phyloP scores from a whole-genome alignment of 2,797 vertebrate species.

The Chelmon rostratus region DNA sequence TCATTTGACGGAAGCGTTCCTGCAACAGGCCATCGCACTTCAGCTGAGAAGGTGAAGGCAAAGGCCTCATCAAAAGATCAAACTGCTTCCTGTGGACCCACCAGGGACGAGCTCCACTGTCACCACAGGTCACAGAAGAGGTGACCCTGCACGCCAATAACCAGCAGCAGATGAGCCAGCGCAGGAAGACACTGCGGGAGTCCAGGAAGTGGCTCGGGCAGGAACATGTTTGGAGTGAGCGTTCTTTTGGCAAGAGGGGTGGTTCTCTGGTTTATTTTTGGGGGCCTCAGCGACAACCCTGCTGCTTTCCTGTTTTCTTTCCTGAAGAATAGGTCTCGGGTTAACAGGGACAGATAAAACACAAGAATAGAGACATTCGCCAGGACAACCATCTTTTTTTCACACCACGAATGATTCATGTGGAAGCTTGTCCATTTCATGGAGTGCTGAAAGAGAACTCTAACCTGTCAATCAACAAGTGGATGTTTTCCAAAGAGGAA shows the following conservation, averaged over 20 bases:
- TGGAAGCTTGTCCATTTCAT: constrained; percentile 17
- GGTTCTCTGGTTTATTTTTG: constrained; percentile 60
- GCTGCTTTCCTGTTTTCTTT: constrained; percentile 76
- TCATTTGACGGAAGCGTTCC: background rate
- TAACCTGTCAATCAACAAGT: constrained; percentile 8
- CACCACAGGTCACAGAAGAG: constrained; percentile 67
- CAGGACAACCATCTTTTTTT: constrained; percentile 29
- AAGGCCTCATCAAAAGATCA: constrained; percentile 68
- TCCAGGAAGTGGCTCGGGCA: constrained; percentile 62
- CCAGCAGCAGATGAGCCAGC: constrained; percentile 73
- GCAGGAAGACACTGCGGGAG: constrained; percentile 69
- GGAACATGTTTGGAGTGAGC: constrained; percentile 61
- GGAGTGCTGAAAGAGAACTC: constrained; percentile 22
- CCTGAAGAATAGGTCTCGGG: constrained; percentile 46
- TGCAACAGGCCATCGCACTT: constrained; percentile 36
- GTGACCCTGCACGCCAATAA: constrained; percentile 72
- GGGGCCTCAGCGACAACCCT: constrained; percentile 48
- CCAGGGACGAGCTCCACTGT: constrained; percentile 59
- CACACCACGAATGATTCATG: constrained; percentile 24
- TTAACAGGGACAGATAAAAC: constrained; percentile 57
- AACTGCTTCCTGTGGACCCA: constrained; percentile 68
- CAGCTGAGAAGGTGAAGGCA: constrained; percentile 49
- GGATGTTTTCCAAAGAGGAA: background rate
- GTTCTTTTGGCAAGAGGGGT: constrained; percentile 52
- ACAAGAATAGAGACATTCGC: constrained; percentile 39